Evolutionary conservation across 2,888 invertebrate species (phyloP).

Genomic region (Lasioglossum malachurum): DNA sequence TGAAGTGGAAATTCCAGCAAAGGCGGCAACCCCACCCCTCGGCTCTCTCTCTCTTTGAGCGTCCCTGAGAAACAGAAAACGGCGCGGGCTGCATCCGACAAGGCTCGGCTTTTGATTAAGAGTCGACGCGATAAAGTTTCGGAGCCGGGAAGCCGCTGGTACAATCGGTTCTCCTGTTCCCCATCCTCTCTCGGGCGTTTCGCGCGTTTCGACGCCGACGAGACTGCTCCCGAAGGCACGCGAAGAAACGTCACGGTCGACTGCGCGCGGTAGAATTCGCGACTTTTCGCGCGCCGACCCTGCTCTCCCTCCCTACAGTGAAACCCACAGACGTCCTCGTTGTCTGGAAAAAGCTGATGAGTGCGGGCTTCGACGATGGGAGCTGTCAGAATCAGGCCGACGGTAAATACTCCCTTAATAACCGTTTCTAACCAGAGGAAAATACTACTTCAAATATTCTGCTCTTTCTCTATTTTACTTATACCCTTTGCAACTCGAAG

Average conservation of each 20-base stretch:
- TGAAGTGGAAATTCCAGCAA: slow-evolving; percentile 60
- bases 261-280: slow-evolving; percentile 5
- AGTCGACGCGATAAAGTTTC: slow-evolving; percentile 41
- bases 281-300: background rate
- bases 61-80: slow-evolving; percentile 15
- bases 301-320: background rate
- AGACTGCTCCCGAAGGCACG: slow-evolving; percentile 13
- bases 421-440: too few species aligned
- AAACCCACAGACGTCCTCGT: background rate
- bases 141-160: slow-evolving; percentile 1
- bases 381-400: background rate
- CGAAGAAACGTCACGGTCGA: background rate
- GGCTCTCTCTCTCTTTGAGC: slow-evolving; percentile 15
- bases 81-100: slow-evolving; percentile 38
- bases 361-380: background rate
- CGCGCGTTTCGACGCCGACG: background rate
- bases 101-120: slow-evolving; percentile 57
- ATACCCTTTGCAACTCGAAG: too few species aligned
- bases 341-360: background rate
- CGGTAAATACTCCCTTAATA: too few species aligned
- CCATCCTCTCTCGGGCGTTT: background rate
- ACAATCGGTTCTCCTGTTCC: slow-evolving; percentile 9
- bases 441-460: too few species aligned
- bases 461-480: too few species aligned
- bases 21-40: slow-evolving; percentile 18